Evolutionary conservation across 2,888 invertebrate species (phyloP), one percentile per base, ranked within the genome.

Genomic region (Exephanes ischioxanthus): DNA sequence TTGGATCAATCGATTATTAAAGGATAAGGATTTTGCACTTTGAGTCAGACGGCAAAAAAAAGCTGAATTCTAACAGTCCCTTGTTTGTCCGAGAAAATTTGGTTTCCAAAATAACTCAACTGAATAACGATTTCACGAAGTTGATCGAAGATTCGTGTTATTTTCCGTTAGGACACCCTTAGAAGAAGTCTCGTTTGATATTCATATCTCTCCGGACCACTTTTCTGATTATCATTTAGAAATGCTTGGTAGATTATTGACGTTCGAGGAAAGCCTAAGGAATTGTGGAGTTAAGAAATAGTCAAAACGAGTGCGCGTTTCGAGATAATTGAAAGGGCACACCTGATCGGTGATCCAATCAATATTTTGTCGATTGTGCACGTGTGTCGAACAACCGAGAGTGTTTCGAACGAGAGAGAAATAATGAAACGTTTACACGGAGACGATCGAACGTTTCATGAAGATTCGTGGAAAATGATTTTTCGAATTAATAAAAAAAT

Each of bases 181-280:
- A 22, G 30, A 61, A 22, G 30, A 55, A 51, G 33, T 51, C 51
- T 11, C 51, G 33, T 51, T 66, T 37, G 22, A 53, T 48, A 16
- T 48, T 76, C 76, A 66, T 66, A 76, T 76, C 76, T 51, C 66
- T 76, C 48, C 4, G 76, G 76, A 76, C 66, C 76, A 66, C 33
- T 33, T 63, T n/a, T 45, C n/a, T 53, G 30, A 33, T 37, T 55
- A 53, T 63, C 9, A 51, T 53, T 45, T 26, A 48, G 45, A 22
- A 14, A 26, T 14, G 6, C 7, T 55, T 41, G n/a, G 26, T 19
- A 19, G 63, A 33, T 63, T 67, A 68, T 58, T 22, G 19, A 16
- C 75, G 55, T 58, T 22, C 51, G 51, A 67, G 55, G 37, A 19
- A 53, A 53, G 67, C 53, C 53, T 41, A 77, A 67, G 77, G 67